Base-by-base conservation (phyloP, 2,888 invertebrate genomes). In the Dexiosoma caninum region DNA sequence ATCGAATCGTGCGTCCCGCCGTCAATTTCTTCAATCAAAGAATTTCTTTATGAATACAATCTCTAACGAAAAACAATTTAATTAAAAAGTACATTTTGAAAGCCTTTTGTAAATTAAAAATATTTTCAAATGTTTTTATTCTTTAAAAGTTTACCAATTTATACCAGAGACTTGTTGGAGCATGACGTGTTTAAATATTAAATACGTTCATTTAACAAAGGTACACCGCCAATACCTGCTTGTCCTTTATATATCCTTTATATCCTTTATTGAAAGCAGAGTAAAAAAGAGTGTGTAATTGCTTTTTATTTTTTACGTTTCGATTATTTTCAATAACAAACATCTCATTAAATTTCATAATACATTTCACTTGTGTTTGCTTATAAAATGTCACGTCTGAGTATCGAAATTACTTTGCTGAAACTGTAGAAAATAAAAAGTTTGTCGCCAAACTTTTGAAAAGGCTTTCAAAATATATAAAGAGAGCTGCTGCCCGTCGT, bases 321-420 rank as follows among this genome's bases (percentile, higher is more conserved):
- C 53, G 60, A 69, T 76, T 69, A 70, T 57, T 79, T 79, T 74
- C 74, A 69, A 79, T 79, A 79, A 64, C 74, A 74, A 79, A 79
- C 75, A 75, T 75, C 75, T 80, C 79, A 80, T 75, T 80, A 71
- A 80, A 75, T 75, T 80, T 46, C 75, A 75, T 80, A 80, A 75
- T 57, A 69, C 69, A 79, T 42, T 74, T 44, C 66, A 44, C 57
- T 60, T 55, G 35, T 51, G 53, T 67, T 71, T 60, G 51, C 60
- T 64, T 46, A 32, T 53, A 55, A 67, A 80, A 76, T 76, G 76
- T 80, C 80, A 80, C 76, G 80, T 80, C 60, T 80, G 27, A 71
- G 76, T 76, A 71, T 67, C 60, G 37, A 80, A 76, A 80, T 80
- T 80, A 80, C 53, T 67, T 76, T 67, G 60, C 70, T 44, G 66